Conservation (phyloP, 1,140 invertebrate species). For the Pseudobourletiella spinata region DNA sequence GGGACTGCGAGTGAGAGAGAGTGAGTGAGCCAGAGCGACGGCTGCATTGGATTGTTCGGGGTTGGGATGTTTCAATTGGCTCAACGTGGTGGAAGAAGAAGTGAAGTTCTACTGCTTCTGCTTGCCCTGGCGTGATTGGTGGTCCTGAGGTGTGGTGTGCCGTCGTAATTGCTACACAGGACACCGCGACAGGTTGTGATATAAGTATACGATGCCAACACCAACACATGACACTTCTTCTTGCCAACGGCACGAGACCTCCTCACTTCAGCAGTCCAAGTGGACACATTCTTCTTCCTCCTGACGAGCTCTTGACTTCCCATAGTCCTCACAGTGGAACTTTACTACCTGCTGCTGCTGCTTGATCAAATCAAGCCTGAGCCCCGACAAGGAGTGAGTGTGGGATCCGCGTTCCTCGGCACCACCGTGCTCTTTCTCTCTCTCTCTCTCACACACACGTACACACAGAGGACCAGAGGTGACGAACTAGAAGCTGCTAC, state of each 20-base stretch:
- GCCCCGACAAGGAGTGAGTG: not conserved
- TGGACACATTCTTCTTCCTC: conserved; percentile 1
- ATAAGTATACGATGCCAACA: conserved; percentile 31
- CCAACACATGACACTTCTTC: conserved; percentile 30
- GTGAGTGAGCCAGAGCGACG: not conserved
- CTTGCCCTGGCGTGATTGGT: conserved; percentile 34
- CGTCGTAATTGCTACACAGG: conserved; percentile 35
- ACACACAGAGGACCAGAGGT: no score
- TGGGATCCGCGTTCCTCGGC: no score
- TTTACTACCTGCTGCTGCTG: not conserved
- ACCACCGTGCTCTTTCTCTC: not conserved
- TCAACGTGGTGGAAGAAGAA: not conserved
- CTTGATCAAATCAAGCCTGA: no score
- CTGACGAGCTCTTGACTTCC: conserved; percentile 1
- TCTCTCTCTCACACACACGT: not conserved
- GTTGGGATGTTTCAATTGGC: not conserved
- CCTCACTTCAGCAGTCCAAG: conserved; percentile 6
- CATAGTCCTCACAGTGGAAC: not conserved
- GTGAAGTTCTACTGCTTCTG: conserved; percentile 19
- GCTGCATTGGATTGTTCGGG: conserved; percentile 9
- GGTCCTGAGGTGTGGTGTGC: conserved; percentile 31
- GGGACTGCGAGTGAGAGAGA: not conserved
- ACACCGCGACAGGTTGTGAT: conserved; percentile 36
- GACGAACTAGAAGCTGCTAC: no score
- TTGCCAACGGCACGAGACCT: conserved; percentile 22